Evolutionary conservation across 2,888 invertebrate genomes (phyloP).

Genomic region (Rhagonycha lutea): DNA sequence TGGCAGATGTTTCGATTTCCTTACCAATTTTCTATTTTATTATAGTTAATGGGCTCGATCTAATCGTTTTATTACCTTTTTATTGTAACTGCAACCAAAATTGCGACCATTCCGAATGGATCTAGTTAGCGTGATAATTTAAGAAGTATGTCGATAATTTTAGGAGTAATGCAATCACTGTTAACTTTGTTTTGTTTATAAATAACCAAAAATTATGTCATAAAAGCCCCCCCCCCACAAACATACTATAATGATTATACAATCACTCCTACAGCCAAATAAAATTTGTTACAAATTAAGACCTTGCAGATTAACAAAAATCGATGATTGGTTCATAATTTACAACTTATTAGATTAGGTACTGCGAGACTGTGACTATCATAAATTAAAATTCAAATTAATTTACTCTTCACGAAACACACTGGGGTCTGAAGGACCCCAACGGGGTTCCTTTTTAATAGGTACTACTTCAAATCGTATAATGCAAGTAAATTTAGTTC

Average conservation of each 20-base stretch:
- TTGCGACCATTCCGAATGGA: neutral
- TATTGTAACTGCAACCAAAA: neutral
- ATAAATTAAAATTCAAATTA: neutral
- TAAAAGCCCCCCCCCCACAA: neutral
- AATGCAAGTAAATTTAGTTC: too few species aligned
- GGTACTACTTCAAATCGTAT: neutral
- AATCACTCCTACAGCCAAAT: neutral
- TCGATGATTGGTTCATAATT: neutral
- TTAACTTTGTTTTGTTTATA: too few species aligned
- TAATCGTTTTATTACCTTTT: neutral
- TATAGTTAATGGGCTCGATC: neutral
- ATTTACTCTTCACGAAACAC: neutral
- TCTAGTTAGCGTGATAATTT: too few species aligned
- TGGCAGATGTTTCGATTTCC: neutral
- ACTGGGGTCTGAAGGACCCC: neutral
- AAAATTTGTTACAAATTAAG: neutral
- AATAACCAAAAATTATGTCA: neutral
- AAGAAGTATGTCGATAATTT: too few species aligned
- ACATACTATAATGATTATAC: neutral
- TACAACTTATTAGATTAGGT: neutral
- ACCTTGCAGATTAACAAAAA: neutral
- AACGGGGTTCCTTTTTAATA: neutral
- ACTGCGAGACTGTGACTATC: neutral
- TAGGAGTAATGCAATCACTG: too few species aligned
- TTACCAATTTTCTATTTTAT: neutral